Percentiles rank a stretch among this genome's conserved stretches.
phyloP scores from a whole-genome alignment of 2,888 invertebrate genomes.

The Harmothoe impar region DNA sequence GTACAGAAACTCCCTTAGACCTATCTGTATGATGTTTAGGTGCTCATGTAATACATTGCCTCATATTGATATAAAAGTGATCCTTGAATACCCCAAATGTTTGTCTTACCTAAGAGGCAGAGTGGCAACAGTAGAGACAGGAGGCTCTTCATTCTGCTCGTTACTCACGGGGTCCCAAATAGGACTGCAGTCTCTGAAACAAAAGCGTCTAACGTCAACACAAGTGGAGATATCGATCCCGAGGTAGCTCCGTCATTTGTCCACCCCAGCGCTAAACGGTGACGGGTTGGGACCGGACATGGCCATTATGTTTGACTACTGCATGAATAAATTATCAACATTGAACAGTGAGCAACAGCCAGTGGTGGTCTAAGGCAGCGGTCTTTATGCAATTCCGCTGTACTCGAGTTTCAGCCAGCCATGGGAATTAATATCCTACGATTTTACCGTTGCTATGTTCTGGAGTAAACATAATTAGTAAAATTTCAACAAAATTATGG shows the following conservation, averaged over 20 bases:
- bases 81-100: too few relatives aligned
- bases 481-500: too few relatives aligned
- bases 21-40: too few relatives aligned
- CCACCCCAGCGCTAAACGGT: background rate
- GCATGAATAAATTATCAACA: slow-evolving; percentile 9
- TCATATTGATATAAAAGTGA: too few relatives aligned
- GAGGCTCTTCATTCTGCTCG: background rate
- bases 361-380: background rate
- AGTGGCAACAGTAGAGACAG: background rate
- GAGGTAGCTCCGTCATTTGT: background rate
- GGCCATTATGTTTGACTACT: background rate
- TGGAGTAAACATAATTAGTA: background rate
- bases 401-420: background rate
- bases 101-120: background rate
- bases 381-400: background rate
- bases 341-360: background rate
- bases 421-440: background rate
- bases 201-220: background rate
- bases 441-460: background rate
- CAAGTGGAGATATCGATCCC: background rate
- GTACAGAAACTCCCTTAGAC: too few relatives aligned
- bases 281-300: background rate
- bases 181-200: background rate
- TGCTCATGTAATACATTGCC: too few relatives aligned
- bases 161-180: background rate